Percentiles rank a stretch among this genome's conserved stretches.
These are phyloP conservation scores for Heliconius aoede DNA, from an alignment of 2,888 invertebrate genomes.

Conservation along the genomic window DNA sequence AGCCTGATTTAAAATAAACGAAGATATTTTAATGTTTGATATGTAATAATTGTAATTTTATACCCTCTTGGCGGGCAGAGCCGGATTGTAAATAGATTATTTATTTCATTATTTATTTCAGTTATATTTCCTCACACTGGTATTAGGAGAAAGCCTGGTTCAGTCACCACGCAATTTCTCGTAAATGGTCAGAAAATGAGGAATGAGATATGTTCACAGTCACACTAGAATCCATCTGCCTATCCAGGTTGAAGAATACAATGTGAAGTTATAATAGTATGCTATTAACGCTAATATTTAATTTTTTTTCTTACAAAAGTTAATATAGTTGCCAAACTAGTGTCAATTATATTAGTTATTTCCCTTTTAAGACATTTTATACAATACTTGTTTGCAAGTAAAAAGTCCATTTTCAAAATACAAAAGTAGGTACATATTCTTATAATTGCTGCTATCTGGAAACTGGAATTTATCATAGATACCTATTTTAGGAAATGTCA, in stretches of 20 bases:
- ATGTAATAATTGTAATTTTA: too few relatives aligned
- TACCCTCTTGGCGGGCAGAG: too few relatives aligned
- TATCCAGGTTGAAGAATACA: neutral
- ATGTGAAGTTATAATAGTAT: neutral
- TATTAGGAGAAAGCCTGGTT: neutral
- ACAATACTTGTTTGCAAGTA: conserved; percentile 7
- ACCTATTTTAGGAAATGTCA: too few relatives aligned
- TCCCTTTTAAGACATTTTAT: conserved; percentile 25
- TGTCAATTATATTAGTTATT: conserved; percentile 20
- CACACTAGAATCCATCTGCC: neutral
- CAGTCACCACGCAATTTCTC: neutral
- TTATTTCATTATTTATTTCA: too few relatives aligned
- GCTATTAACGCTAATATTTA: neutral
- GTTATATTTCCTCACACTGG: too few relatives aligned
- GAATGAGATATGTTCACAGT: neutral
- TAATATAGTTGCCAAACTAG: neutral
- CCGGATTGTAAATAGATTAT: too few relatives aligned
- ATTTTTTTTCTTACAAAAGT: neutral
- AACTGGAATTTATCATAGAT: neutral
- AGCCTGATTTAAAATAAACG: too few relatives aligned
- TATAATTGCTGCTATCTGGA: neutral
- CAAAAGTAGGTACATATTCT: neutral
- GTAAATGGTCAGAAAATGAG: neutral
- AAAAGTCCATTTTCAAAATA: conserved; percentile 9
- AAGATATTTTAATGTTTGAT: too few relatives aligned